Base-by-base conservation (phyloP, 2,113 vertebrate genomes). In the Ophthalmotilapia sp. region DNA sequence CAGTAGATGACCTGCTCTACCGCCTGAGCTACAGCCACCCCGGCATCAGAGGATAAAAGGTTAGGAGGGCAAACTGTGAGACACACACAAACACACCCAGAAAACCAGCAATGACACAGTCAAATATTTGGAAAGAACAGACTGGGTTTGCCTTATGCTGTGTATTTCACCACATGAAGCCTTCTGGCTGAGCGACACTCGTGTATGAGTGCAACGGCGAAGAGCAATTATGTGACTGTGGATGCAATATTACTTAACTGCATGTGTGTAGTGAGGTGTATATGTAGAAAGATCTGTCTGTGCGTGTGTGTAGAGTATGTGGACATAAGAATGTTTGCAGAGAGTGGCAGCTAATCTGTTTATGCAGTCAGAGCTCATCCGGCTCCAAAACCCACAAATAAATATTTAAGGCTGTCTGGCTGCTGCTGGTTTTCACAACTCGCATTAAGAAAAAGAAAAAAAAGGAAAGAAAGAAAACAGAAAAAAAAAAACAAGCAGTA, bases 311-410 rank as follows among this genome's bases (percentile, higher is more conserved):
- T 79, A 58, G 11, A 40, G 33, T 80, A 73, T 91, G 60, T 73
- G 79, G 81, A 88, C 83, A 84, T 86, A 62, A 70, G 55, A 29
- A 40, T 82, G 81, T 87, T 86, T 88, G 84, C 68, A 79, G 80
- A 89, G 79, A 90, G 85, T 70, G 82, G 83, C 77, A 79, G 56
- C 81, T 82, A 81, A 91, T 92, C 92, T 91, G 40, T 87, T 92
- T 88, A 82, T 80, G 77, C 88, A 86, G 90, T 90, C 86, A 70
- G 85, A 86, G 86, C 81, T 91, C 84, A 73, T 87, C 84, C 15
- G 15, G 79, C 49, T 91, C 51, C 54, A 81, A 90, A 93, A 84
- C 15, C 70, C 86, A 90, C 82, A 88, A 85, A 91, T 90, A 85
- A 83, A 93, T 88, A 90, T 90, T 84, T 86, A 86, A 62, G 17